Conservation (phyloP, 2,797 vertebrate species). For the Protosalanx chinensis region DNA sequence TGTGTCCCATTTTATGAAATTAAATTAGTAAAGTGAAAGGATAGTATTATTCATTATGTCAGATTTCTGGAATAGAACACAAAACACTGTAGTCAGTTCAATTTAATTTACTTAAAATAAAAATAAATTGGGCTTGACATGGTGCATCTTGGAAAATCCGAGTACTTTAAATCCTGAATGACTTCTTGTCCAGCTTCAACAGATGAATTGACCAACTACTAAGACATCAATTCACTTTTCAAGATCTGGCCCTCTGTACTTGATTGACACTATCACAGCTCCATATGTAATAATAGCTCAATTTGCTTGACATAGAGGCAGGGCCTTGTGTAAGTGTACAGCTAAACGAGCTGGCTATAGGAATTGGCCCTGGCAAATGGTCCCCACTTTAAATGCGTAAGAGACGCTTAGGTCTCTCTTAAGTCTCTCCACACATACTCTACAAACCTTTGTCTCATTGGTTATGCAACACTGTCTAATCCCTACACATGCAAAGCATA, state of each 20-base stretch:
- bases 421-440: constrained; percentile 57
- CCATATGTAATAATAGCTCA: constrained; percentile 65
- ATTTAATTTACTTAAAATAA: no score
- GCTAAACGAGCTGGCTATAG: constrained; percentile 43
- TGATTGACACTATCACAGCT: constrained; percentile 59
- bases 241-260: constrained; percentile 41
- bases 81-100: no score
- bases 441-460: constrained; percentile 24
- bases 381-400: constrained; percentile 70
- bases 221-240: constrained; percentile 31
- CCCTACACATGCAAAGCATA: constrained; percentile 15
- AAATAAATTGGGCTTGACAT: no score
- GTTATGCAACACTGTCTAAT: constrained; percentile 17
- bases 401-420: constrained; percentile 67
- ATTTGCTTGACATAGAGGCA: constrained; percentile 71
- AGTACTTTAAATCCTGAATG: background rate
- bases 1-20: background rate
- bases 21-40: no score
- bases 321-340: constrained; percentile 52
- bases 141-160: background rate
- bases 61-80: no score
- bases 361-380: constrained; percentile 53
- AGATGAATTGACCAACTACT: background rate
- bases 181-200: no score
- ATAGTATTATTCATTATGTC: no score